These are phyloP conservation scores for Pyrocephalus nanus DNA, from an alignment of 2,797 vertebrate species.

Conservation along the genomic window DNA sequence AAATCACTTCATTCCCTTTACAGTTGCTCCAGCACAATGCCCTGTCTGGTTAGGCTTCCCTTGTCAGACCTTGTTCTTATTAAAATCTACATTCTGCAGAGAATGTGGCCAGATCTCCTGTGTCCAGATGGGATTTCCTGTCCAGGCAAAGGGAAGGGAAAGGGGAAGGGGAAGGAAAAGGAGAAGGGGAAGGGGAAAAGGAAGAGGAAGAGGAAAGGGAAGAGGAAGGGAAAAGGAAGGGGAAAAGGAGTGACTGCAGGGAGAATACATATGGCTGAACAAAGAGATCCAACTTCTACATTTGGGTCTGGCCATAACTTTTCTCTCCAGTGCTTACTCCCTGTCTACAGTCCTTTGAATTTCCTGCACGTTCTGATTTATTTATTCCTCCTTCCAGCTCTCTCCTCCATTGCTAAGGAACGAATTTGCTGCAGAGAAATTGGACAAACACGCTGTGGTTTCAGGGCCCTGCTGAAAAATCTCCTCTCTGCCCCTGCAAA, in stretches of 20 bases:
- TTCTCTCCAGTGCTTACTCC: neutral
- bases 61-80: neutral
- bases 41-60: neutral
- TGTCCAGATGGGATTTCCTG: neutral
- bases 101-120: neutral
- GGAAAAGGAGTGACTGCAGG: too few species aligned
- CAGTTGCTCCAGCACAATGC: neutral
- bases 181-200: neutral
- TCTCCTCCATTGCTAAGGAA: neutral
- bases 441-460: neutral
- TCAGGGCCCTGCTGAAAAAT: neutral
- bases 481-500: neutral
- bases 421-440: neutral
- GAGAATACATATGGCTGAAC: neutral
- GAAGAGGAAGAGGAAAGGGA: too few species aligned
- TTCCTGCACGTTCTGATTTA: accelerated
- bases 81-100: neutral
- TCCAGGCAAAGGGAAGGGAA: neutral
- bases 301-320: neutral
- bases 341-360: neutral
- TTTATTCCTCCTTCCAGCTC: neutral
- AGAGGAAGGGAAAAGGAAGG: too few species aligned
- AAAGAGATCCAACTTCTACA: neutral
- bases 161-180: too few species aligned
- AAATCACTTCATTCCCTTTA: neutral